phyloP scores from a whole-genome alignment of 2,113 vertebrate species.

The Tychaedon coryphoeus region DNA sequence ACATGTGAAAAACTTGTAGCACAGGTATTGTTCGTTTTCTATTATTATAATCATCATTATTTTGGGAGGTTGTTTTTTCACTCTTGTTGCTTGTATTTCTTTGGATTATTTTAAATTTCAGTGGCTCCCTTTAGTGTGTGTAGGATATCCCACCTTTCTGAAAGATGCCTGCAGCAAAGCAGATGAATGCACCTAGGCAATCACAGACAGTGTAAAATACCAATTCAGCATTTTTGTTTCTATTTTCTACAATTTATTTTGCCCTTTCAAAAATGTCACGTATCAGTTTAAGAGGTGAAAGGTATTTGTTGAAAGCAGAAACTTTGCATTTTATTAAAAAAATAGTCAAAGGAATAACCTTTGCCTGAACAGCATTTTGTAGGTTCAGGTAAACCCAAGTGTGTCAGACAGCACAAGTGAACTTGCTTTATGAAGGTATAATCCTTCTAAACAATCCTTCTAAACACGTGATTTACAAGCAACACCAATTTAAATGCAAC shows the following conservation, averaged over 20 bases:
- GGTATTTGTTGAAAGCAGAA: not conserved
- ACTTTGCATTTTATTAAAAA: not conserved
- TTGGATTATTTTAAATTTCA: not conserved
- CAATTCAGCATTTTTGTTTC: not conserved
- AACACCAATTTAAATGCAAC: not conserved
- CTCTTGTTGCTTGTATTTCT: not conserved
- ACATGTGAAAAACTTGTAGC: not conserved
- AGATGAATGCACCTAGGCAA: not conserved
- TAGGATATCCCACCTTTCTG: not conserved
- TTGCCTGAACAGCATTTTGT: not conserved
- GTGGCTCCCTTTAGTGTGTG: not conserved
- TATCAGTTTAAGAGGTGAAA: not conserved
- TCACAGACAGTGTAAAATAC: not conserved
- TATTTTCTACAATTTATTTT: not conserved
- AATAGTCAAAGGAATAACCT: not conserved
- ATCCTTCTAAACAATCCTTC: not conserved
- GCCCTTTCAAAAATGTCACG: not conserved
- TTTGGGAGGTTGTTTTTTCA: not conserved
- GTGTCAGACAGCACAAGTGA: not conserved
- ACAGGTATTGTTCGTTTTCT: accelerated
- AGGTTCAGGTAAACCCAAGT: not conserved
- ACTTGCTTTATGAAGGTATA: not conserved
- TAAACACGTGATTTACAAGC: not conserved
- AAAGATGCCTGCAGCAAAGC: not conserved
- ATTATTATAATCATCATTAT: not conserved